Conservation (phyloP, 2,113 vertebrate species). For the Empidonax alnorum region DNA sequence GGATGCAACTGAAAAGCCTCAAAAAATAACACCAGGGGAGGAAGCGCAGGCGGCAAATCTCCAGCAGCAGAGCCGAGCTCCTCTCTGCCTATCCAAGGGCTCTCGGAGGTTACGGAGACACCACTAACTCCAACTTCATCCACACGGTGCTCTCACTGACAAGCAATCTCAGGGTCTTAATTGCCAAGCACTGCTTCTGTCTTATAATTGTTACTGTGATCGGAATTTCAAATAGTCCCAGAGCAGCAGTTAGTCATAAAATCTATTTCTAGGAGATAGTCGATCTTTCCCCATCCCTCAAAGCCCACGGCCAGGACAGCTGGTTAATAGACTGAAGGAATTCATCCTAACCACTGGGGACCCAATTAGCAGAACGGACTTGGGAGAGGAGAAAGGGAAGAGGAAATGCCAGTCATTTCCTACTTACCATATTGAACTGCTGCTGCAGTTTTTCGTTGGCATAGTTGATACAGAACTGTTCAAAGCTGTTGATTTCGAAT, state of each 20-base stretch:
- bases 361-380: constrained; percentile 47
- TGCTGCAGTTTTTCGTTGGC: constrained; percentile 99
- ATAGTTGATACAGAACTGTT: constrained; percentile 99
- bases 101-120: neutral
- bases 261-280: constrained; percentile 50
- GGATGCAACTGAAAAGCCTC: neutral
- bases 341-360: constrained; percentile 31
- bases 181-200: constrained; percentile 8
- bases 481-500: constrained; percentile 99
- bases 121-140: neutral
- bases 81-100: neutral
- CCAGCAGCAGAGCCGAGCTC: neutral
- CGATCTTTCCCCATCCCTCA: constrained; percentile 4
- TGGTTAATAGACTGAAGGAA: constrained; percentile 52
- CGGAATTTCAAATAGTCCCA: constrained; percentile 59
- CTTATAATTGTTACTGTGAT: constrained; percentile 53
- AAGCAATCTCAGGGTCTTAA: neutral
- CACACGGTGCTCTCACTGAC: neutral
- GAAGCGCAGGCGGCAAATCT: neutral
- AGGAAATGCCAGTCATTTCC: constrained; percentile 58
- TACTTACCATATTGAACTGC: constrained; percentile 98
- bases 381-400: constrained; percentile 20
- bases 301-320: constrained; percentile 24
- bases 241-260: constrained; percentile 58
- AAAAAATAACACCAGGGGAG: neutral